These are phyloP conservation scores for Pristiophorus japonicus DNA, from an alignment of 2,113 vertebrate genomes.

Conservation along the genomic window DNA sequence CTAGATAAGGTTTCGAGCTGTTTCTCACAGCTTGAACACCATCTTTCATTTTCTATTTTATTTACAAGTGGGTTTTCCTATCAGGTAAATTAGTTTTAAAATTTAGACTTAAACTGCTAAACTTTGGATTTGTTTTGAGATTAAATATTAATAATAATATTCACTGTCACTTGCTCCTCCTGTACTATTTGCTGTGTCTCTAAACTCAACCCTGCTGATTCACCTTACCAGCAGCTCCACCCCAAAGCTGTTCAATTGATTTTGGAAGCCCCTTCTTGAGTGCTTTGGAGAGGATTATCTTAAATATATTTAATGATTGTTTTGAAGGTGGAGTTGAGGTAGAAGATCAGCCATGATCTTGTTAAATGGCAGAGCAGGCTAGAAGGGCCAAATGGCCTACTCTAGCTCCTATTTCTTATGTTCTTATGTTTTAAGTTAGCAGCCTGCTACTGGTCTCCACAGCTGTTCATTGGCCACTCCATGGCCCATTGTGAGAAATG, in stretches of 20 bases:
- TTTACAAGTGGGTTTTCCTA: neutral
- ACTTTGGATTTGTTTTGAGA: too few species aligned
- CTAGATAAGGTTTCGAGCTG: neutral
- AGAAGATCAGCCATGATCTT: too few species aligned
- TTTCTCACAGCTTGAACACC: neutral
- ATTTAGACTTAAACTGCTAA: neutral
- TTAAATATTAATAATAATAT: too few species aligned
- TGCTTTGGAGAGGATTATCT: too few species aligned
- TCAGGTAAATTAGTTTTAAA: neutral
- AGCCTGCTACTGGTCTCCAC: neutral
- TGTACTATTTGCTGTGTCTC: neutral
- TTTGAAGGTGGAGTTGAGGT: too few species aligned
- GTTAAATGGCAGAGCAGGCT: too few species aligned
- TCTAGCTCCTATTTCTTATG: too few species aligned
- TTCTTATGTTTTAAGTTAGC: too few species aligned
- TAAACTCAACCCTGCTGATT: neutral
- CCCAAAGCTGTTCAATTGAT: neutral
- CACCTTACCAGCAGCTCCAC: neutral
- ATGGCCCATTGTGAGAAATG: neutral
- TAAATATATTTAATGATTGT: too few species aligned
- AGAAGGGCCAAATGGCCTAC: too few species aligned
- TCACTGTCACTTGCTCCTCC: neutral
- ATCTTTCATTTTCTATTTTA: neutral
- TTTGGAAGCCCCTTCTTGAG: neutral
- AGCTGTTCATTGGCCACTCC: neutral